Percentiles rank a stretch among this genome's conserved stretches.
These are phyloP conservation scores for Artemia sinica DNA, from an alignment of 2,888 invertebrate species.

Conservation along the genomic window DNA sequence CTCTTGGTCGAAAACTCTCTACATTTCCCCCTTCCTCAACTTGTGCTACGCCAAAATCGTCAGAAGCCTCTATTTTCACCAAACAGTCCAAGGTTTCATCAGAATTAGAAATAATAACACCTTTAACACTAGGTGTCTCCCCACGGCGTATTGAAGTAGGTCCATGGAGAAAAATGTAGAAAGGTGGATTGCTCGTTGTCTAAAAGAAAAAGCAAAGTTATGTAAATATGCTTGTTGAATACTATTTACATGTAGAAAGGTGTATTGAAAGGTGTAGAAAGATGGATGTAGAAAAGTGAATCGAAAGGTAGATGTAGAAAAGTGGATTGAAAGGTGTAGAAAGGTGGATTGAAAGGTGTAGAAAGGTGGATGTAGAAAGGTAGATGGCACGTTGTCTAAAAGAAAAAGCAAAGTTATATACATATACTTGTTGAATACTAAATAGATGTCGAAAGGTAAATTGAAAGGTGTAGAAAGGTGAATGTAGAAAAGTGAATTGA, in stretches of 20 bases:
- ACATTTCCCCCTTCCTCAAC: slow-evolving; percentile 37
- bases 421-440: too few relatives aligned
- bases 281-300: slow-evolving; percentile 14
- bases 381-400: too few relatives aligned
- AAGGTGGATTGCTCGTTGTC: slow-evolving; percentile 30
- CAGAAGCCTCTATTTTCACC: slow-evolving; percentile 35
- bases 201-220: not conserved
- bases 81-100: slow-evolving; percentile 30
- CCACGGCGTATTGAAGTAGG: slow-evolving; percentile 35
- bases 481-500: too few relatives aligned
- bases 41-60: slow-evolving; percentile 36
- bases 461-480: too few relatives aligned
- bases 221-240: slow-evolving; percentile 7
- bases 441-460: too few relatives aligned
- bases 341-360: too few relatives aligned
- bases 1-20: slow-evolving; percentile 34
- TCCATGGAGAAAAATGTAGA: slow-evolving; percentile 38
- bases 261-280: not conserved
- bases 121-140: slow-evolving; percentile 35
- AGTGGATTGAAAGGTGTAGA: slow-evolving; percentile 1
- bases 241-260: not conserved
- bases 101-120: slow-evolving; percentile 31
- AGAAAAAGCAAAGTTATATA: too few relatives aligned
- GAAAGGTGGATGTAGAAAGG: too few relatives aligned
- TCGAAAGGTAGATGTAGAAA: slow-evolving; percentile 11